Conservation (phyloP, 2,888 invertebrate genomes). For the Eilema griseolum region DNA sequence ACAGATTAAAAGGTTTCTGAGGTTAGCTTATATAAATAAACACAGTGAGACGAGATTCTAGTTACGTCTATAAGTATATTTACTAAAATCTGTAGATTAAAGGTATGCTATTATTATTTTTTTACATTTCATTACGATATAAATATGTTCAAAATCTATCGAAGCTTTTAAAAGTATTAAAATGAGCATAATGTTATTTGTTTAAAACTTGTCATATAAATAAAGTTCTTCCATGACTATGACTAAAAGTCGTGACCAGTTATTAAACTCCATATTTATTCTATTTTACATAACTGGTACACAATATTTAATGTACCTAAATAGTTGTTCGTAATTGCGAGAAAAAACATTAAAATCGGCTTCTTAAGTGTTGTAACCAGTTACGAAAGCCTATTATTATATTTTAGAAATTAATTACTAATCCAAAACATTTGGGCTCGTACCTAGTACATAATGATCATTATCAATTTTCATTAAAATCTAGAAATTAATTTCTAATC, state of each 20-base stretch:
- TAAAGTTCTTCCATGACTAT: not conserved
- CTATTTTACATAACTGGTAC: not conserved
- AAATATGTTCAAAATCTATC: not conserved
- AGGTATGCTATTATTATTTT: conserved; percentile 32
- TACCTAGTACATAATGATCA: not conserved
- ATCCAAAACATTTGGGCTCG: not conserved
- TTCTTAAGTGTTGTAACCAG: not conserved
- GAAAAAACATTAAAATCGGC: not conserved
- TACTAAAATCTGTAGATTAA: conserved; percentile 20
- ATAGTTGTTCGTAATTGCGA: not conserved
- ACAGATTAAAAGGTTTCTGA: not conserved
- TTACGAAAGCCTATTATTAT: not conserved
- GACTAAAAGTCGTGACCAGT: not conserved
- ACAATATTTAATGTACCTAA: not conserved
- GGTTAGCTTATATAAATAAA: not conserved
- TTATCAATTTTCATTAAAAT: too few species aligned
- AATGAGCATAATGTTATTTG: not conserved
- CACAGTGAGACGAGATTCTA: not conserved
- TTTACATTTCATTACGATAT: conserved; percentile 30
- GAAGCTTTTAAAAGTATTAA: not conserved
- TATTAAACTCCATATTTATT: not conserved
- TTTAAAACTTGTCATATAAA: too few species aligned
- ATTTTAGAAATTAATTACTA: not conserved
- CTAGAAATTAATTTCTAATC: not conserved
- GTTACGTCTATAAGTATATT: conserved; percentile 30